Evolutionary conservation across 2,113 vertebrate species (phyloP).

Genomic region (Myiozetetes cayanensis): DNA sequence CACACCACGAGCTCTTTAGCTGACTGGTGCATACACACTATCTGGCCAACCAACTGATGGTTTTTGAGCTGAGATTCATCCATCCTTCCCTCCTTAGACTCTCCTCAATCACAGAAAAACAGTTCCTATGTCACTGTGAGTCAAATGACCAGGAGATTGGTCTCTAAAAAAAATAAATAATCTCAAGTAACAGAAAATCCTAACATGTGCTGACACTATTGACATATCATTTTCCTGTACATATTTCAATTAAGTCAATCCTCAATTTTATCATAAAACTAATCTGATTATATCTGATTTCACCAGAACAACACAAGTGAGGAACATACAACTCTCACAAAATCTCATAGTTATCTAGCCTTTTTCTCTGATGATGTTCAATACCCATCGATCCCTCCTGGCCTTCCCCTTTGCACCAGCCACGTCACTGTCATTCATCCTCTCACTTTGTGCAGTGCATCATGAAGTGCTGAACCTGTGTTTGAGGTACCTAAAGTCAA

Average conservation of each 20-base stretch:
- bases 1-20: background rate
- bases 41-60: background rate
- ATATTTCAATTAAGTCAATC: background rate
- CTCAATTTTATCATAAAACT: background rate
- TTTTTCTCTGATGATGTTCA: background rate
- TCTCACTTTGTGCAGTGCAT: background rate
- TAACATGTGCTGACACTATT: accelerated
- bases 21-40: background rate
- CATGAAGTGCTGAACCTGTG: background rate
- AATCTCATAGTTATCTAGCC: background rate
- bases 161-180: background rate
- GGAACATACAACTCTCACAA: background rate
- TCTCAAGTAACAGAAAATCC: background rate
- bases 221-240: background rate
- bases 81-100: background rate
- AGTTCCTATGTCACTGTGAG: background rate
- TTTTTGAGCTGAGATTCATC: background rate
- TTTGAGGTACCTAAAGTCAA: background rate
- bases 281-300: background rate
- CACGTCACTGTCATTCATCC: background rate
- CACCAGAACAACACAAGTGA: background rate
- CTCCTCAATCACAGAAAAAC: background rate
- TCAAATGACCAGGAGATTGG: background rate
- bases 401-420: background rate
- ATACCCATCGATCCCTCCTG: background rate